Evolutionary conservation across 2,797 vertebrate species (phyloP).

Genomic region (Cynodonichthys magdalenae): DNA sequence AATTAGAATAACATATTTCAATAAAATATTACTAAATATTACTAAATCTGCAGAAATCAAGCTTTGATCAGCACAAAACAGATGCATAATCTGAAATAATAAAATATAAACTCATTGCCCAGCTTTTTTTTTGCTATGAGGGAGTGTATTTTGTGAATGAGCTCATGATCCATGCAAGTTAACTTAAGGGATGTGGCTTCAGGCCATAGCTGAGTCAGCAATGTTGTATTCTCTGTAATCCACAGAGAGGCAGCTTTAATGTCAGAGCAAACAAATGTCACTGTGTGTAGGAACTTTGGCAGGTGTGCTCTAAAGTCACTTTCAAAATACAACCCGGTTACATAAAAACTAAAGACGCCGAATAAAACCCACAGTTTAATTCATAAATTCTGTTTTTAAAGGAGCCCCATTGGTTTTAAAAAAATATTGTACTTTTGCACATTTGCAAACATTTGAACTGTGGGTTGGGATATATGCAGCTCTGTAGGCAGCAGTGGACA

Average conservation of each 20-base stretch:
- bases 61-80: neutral
- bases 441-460: too few relatives aligned
- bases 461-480: too few relatives aligned
- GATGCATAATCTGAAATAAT: too few relatives aligned
- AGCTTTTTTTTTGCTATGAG: neutral
- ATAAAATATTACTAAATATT: too few relatives aligned
- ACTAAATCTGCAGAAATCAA: neutral
- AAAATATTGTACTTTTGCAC: too few relatives aligned
- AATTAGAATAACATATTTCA: too few relatives aligned
- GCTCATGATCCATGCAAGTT: constrained; percentile 28
- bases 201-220: constrained; percentile 55
- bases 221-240: constrained; percentile 43
- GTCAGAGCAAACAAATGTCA: constrained; percentile 27
- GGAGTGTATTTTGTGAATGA: constrained; percentile 4
- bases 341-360: neutral
- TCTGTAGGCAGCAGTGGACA: too few relatives aligned
- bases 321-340: constrained; percentile 5
- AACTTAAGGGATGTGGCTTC: constrained; percentile 39
- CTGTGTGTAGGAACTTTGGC: constrained; percentile 7
- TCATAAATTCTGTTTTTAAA: neutral
- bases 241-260: constrained; percentile 30
- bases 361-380: neutral
- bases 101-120: neutral
- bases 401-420: too few relatives aligned
- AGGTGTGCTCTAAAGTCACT: neutral